Conservation (phyloP, 2,797 vertebrate species). For the Schizopygopsis pylzovi region DNA sequence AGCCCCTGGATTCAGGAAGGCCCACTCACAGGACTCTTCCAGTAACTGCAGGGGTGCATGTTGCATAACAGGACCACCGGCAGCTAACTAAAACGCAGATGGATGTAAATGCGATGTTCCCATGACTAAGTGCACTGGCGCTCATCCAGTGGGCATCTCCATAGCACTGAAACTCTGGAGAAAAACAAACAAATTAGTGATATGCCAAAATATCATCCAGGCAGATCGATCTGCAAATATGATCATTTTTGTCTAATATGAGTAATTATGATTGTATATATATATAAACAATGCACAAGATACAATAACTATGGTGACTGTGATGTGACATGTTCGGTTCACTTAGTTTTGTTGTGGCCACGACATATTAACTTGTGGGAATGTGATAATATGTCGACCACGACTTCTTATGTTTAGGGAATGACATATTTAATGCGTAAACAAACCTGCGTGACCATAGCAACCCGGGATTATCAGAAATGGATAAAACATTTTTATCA, state of each 20-base stretch:
- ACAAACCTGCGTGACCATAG: no score
- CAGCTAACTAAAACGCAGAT: not conserved
- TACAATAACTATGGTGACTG: no score
- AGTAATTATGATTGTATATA: not conserved
- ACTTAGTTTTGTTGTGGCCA: no score
- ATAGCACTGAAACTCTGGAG: slow-evolving; percentile 1
- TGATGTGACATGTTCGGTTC: no score
- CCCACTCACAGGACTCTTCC: slow-evolving; percentile 63
- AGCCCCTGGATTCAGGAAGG: slow-evolving; percentile 70
- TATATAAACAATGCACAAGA: no score
- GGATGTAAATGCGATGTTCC: not conserved
- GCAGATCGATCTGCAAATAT: not conserved
- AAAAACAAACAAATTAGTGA: not conserved
- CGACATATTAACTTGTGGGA: no score
- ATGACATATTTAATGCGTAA: no score
- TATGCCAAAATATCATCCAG: not conserved
- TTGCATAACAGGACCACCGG: slow-evolving; percentile 67
- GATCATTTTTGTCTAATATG: not conserved
- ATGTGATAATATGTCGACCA: no score
- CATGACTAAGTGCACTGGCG: not conserved
- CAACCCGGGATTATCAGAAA: no score
- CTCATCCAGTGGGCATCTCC: not conserved
- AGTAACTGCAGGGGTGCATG: slow-evolving; percentile 55
- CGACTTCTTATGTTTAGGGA: no score
- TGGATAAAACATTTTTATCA: no score